phyloP scores from a whole-genome alignment of 2,797 vertebrate genomes.

The Novumbra hubbsi region DNA sequence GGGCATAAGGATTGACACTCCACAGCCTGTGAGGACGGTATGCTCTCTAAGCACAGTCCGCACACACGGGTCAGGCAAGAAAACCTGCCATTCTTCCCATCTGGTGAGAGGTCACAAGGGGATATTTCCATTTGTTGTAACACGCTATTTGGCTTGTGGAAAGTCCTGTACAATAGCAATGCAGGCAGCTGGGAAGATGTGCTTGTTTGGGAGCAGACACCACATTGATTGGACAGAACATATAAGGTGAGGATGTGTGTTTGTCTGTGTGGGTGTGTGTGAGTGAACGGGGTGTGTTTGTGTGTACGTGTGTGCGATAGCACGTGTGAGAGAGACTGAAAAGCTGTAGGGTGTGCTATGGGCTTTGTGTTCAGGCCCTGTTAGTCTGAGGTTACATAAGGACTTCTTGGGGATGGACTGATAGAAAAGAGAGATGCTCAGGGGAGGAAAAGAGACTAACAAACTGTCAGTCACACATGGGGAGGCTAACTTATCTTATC shows the following conservation, averaged over 20 bases:
- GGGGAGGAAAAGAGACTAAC: conserved; percentile 19
- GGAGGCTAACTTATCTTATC: not conserved
- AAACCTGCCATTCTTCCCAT: not conserved
- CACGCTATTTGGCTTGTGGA: not conserved
- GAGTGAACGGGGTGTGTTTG: not conserved
- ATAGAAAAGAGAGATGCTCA: conserved; percentile 21
- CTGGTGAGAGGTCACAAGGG: not conserved
- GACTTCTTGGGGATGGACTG: conserved; percentile 24
- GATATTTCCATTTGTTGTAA: not conserved
- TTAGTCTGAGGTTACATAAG: conserved; percentile 42
- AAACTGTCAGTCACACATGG: not conserved
- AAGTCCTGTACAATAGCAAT: not conserved
- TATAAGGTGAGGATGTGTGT: not conserved
- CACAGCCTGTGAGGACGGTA: not conserved
- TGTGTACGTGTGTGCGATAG: not conserved
- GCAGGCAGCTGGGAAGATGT: not conserved
- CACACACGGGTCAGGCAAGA: too few relatives aligned
- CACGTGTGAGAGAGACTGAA: not conserved
- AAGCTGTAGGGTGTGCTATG: not conserved
- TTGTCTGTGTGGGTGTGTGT: not conserved
- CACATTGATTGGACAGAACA: not conserved
- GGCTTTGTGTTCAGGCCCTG: conserved; percentile 8
- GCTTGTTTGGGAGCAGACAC: not conserved
- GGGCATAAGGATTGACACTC: too few relatives aligned
- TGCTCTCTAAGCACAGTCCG: not conserved